Conservation (phyloP, 2,797 vertebrate genomes). For the Fundulus diaphanus region DNA sequence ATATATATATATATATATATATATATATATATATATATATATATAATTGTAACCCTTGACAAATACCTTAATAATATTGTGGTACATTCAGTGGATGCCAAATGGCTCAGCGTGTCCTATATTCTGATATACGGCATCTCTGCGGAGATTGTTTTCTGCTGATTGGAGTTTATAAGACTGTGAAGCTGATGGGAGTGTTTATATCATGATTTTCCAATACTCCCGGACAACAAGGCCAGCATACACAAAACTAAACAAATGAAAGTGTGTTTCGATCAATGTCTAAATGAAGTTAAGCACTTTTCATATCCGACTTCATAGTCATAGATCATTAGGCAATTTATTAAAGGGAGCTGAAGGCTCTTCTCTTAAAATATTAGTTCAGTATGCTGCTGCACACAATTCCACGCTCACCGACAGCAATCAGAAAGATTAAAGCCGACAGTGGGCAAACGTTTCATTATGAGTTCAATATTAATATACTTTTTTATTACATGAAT, state of each 20-base stretch:
- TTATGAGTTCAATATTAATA: neutral
- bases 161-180: neutral
- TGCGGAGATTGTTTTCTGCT: neutral
- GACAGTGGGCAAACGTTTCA: conserved; percentile 7
- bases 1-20: too few relatives aligned
- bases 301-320: conserved; percentile 1
- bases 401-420: conserved; percentile 23
- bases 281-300: conserved; percentile 28
- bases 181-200: conserved; percentile 1
- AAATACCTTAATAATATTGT: too few relatives aligned
- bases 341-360: conserved; percentile 37
- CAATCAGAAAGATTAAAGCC: conserved; percentile 22
- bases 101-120: neutral
- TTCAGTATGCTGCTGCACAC: conserved; percentile 12
- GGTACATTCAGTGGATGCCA: too few relatives aligned
- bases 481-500: neutral
- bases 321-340: conserved; percentile 30
- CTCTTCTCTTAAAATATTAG: conserved; percentile 18
- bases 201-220: neutral
- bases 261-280: neutral
- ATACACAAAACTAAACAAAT: conserved; percentile 6
- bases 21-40: too few relatives aligned
- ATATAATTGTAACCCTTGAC: too few relatives aligned
- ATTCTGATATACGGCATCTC: neutral
- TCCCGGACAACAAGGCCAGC: neutral